Conservation (phyloP, 2,113 vertebrate species). For the Indicator indicator region DNA sequence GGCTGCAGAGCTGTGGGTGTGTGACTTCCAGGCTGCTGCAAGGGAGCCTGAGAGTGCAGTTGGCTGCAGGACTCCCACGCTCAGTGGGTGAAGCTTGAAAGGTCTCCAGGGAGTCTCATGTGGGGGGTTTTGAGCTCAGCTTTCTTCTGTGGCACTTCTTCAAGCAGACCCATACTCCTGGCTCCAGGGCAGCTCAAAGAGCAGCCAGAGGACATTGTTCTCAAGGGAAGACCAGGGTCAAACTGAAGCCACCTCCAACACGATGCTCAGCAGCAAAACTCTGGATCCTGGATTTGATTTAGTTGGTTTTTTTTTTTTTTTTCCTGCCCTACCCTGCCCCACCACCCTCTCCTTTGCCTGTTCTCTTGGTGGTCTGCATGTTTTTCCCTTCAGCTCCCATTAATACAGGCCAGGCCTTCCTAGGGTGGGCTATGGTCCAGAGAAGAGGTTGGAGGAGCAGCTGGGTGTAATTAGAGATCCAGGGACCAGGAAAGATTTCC, state of each 20-base stretch:
- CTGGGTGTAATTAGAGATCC: slow-evolving; percentile 63
- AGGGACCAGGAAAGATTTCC: not conserved
- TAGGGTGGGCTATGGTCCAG: slow-evolving; percentile 40
- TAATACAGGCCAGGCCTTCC: slow-evolving; percentile 58
- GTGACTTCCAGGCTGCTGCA: not conserved
- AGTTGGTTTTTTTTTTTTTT: not conserved
- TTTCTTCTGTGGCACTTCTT: slow-evolving; percentile 21
- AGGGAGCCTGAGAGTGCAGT: not conserved
- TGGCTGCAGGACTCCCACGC: slow-evolving; percentile 1
- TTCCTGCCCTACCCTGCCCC: slow-evolving; percentile 54
- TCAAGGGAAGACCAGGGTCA: slow-evolving; percentile 39
- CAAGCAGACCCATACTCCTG: not conserved
- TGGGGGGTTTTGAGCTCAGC: not conserved
- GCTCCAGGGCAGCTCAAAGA: not conserved
- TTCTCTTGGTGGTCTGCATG: slow-evolving; percentile 60
- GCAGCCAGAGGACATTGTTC: slow-evolving; percentile 64
- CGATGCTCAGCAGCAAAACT: not conserved
- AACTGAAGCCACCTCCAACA: slow-evolving; percentile 47
- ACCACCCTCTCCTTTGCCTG: slow-evolving; percentile 12
- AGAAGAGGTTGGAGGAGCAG: slow-evolving; percentile 46
- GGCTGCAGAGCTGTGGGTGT: not conserved
- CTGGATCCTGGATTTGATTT: slow-evolving; percentile 36
- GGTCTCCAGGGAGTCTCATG: slow-evolving; percentile 15
- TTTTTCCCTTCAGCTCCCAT: slow-evolving; percentile 50
- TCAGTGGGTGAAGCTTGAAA: slow-evolving; percentile 18